Conservation (phyloP, 2,797 vertebrate genomes). For the Garrulus glandarius region DNA sequence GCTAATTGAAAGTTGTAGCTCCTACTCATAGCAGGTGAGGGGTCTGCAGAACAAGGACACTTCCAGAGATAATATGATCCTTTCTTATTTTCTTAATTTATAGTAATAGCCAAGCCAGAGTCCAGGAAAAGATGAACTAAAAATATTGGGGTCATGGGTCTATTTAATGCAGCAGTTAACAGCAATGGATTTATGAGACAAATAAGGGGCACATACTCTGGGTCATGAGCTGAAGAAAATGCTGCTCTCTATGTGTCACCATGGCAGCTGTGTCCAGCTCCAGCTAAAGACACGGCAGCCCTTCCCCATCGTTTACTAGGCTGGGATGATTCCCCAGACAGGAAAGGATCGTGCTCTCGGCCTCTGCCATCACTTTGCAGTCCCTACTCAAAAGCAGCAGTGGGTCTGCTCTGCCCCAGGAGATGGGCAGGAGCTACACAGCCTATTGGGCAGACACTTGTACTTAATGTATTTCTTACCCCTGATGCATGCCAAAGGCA, state of each 20-base stretch:
- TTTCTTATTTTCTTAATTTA: constrained; percentile 60
- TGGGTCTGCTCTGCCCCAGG: neutral
- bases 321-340: neutral
- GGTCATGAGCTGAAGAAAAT: constrained; percentile 20
- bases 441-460: constrained; percentile 35
- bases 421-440: neutral
- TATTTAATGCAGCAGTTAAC: constrained; percentile 48
- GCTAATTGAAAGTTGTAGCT: neutral
- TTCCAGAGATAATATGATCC: neutral
- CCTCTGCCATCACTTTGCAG: neutral
- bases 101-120: constrained; percentile 33
- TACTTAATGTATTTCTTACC: constrained; percentile 55
- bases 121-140: constrained; percentile 51
- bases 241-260: neutral
- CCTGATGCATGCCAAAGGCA: neutral
- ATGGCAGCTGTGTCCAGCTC: neutral
- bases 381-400: neutral
- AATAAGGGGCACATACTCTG: neutral
- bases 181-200: constrained; percentile 39
- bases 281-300: neutral
- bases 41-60: constrained; percentile 42
- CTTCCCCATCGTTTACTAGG: neutral
- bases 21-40: neutral
- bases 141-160: constrained; percentile 55
- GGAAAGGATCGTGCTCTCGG: neutral